Base-by-base conservation (phyloP, 2,113 vertebrate species). In the Rhabdornis inornatus region DNA sequence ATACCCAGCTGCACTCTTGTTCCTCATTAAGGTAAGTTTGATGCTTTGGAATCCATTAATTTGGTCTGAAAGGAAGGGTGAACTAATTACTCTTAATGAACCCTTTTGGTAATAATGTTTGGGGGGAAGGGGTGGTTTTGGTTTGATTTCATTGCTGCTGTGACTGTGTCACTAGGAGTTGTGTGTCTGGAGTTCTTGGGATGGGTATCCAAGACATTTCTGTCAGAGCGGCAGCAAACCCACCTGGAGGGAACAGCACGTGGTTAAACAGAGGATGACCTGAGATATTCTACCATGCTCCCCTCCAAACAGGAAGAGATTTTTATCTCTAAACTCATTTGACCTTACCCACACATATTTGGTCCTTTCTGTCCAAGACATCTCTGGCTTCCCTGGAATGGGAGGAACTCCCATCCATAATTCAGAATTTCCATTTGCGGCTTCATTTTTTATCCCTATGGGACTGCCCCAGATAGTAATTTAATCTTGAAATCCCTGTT, bases 21-120 rank as follows among this genome's bases (percentile, higher is more conserved):
- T 96, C 91, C 95, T 94, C 96, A 90, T 94, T 96, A 96, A 97
- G 97, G 97, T 97, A 97, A 97, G 97, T 97, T 96, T 83, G 94
- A 95, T 95, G 91, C 95, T 95, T 96, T 94, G 86, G 94, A 96
- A 95, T 94, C 83, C 91, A 53, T 95, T 91, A 55, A 92, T 95
- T 95, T 94, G 91, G 87, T 96, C 91, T 89, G 92, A 91, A 97
- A 97, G 94, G 92, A 92, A 96, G 85, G 72, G 92, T 94, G 94
- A 92, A 95, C 86, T 94, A 90, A 97, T 91, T 72, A 83, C 52
- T 79, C 86, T 94, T 77, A 83, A 93, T 28, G 7, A 89, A 92
- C 81, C 53, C 47, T 87, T 96, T 89, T 86, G 93, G 83, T 92
- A 75, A 78, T 75, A 77, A 44, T 56, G 39, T 44, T 59, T 1